Evolutionary conservation across 1,140 invertebrate genomes (phyloP).

Genomic region (Colletes gigas): DNA sequence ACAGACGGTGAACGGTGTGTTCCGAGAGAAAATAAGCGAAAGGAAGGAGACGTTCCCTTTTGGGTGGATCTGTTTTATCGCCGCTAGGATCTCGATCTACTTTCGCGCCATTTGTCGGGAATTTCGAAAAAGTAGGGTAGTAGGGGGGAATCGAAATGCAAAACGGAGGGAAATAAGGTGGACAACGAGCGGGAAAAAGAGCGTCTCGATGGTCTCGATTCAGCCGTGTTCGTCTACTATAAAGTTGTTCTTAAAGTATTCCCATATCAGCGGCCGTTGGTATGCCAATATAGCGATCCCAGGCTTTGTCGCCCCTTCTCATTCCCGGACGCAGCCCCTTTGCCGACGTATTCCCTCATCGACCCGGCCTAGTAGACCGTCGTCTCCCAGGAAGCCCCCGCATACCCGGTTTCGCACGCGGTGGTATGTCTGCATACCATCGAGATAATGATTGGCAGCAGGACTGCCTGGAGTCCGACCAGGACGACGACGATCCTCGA

Average conservation of each 20-base stretch:
- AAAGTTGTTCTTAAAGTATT: conserved; percentile 79
- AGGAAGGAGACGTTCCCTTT: too few relatives aligned
- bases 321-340: conserved; percentile 59
- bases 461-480: conserved; percentile 54
- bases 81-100: too few relatives aligned
- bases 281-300: conserved; percentile 79
- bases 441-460: conserved; percentile 75
- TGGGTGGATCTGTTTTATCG: too few relatives aligned
- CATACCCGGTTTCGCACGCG: conserved; percentile 74
- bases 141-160: background rate
- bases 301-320: conserved; percentile 71
- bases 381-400: conserved; percentile 64
- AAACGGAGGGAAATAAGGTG: background rate
- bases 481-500: conserved; percentile 45
- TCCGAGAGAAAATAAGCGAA: too few relatives aligned
- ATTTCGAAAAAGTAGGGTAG: too few relatives aligned
- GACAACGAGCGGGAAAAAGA: too few relatives aligned
- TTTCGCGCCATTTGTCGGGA: background rate
- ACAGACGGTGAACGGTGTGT: too few relatives aligned
- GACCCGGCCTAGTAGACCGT: conserved; percentile 43
- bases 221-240: conserved; percentile 53
- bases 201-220: conserved; percentile 53
- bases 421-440: conserved; percentile 76
- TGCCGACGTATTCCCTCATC: conserved; percentile 67
- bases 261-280: conserved; percentile 75